Percentiles rank a stretch among this genome's conserved stretches.
phyloP scores from a whole-genome alignment of 2,888 invertebrate genomes.

The Gasteruption jaculator region DNA sequence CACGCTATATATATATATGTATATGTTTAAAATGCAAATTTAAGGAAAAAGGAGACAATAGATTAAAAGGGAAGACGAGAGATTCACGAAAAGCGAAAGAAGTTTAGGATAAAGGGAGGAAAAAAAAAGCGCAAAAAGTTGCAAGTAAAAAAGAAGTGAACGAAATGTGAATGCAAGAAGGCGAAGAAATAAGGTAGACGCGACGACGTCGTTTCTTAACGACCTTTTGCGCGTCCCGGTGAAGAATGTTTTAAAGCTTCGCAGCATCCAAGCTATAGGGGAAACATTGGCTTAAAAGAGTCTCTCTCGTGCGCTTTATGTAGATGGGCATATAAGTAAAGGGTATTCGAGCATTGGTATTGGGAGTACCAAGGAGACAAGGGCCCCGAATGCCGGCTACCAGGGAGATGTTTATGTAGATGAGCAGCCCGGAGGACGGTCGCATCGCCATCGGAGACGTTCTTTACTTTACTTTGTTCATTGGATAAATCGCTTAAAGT shows the following conservation, averaged over 20 bases:
- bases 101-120: constrained; percentile 3
- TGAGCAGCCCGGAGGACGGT: constrained; percentile 28
- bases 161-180: constrained; percentile 2
- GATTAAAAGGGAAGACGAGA: constrained; percentile 3
- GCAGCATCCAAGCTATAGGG: constrained; percentile 26
- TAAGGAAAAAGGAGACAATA: constrained; percentile 3
- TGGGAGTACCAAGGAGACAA: constrained; percentile 18
- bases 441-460: not conserved
- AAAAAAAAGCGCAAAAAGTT: constrained; percentile 3
- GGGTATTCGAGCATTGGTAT: constrained; percentile 20
- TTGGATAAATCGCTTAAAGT: no score
- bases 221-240: constrained; percentile 34
- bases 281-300: constrained; percentile 22
- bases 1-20: no score
- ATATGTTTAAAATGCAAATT: no score
- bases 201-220: constrained; percentile 28
- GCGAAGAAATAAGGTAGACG: constrained; percentile 6
- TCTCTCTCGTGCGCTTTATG: constrained; percentile 23
- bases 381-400: constrained; percentile 30
- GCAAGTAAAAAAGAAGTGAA: not conserved
- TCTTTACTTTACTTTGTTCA: no score
- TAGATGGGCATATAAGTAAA: constrained; percentile 32
- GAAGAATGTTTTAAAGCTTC: no score
- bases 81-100: constrained; percentile 2
- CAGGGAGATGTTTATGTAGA: constrained; percentile 46